Conservation (phyloP, 30 jellyfish, hydroid and myxozoan genomes). For the Cassiopea andromeda region DNA sequence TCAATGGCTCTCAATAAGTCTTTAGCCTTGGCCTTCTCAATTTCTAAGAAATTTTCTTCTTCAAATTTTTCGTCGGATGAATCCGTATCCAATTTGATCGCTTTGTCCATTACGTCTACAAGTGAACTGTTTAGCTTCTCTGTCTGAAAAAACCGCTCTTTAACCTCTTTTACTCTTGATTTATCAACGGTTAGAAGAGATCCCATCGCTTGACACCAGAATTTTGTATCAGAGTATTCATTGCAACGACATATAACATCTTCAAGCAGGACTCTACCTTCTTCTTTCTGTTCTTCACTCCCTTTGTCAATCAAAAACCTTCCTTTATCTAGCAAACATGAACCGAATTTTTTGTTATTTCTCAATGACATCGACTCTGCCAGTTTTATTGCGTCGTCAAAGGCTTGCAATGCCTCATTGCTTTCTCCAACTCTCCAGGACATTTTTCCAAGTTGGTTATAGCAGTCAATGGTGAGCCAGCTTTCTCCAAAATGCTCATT, state of each 20-base stretch:
- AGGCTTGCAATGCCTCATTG: slow-evolving; percentile 1
- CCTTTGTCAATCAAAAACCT: neutral
- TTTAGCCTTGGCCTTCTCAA: neutral
- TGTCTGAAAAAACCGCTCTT: neutral
- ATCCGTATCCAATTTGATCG: neutral
- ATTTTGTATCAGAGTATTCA: neutral
- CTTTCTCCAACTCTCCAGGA: neutral
- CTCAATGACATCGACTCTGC: slow-evolving; percentile 1
- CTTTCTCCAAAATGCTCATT: too few species aligned
- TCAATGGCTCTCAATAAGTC: too few species aligned
- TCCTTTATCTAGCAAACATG: slow-evolving; percentile 7
- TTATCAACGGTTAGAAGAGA: slow-evolving; percentile 16
- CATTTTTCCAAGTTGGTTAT: slow-evolving; percentile 1
- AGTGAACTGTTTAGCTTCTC: neutral
- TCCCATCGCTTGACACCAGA: slow-evolving; percentile 18
- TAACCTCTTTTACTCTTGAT: neutral
- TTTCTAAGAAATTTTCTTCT: neutral
- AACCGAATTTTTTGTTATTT: neutral
- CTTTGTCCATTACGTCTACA: neutral
- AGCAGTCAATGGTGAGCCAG: slow-evolving; percentile 43
- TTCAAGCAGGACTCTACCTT: neutral
- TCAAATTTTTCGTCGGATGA: neutral
- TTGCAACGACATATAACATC: neutral
- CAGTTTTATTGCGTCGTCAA: neutral
- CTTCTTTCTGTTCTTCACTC: neutral